Base-by-base conservation (phyloP, 2,888 invertebrate species). In the Hypomecis atomaria region DNA sequence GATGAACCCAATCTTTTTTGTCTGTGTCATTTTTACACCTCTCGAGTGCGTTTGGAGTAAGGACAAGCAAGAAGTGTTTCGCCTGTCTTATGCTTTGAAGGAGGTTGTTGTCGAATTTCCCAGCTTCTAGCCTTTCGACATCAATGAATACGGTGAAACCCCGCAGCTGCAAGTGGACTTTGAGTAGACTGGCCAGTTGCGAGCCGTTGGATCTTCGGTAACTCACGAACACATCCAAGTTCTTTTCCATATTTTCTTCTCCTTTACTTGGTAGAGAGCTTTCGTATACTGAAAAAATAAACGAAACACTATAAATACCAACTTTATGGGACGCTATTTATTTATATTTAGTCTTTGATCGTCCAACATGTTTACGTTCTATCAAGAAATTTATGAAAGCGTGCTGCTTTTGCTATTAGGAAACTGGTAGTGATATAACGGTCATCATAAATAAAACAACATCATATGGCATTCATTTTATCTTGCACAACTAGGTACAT, bases 1-100 rank as follows among this genome's bases (percentile, higher is more conserved):
- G 96, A 90, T 99, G 99, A 65, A 99, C 99, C 99, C 99, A 99
- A 93, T 99, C 99, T 93, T 99, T 99, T 88, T 97, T 96, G 61
- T 99, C 99, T 13, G 91, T 94, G 85, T 99, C 99, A 62, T 96
- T 96, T 74, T 97, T 94, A 87, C 99, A 99, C 78, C 99, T 95
- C 78, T 99, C 99, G 73, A 99, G 93, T 33, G 99, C 98, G 78
- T 97, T 96, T 5, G 98, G 98, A 54, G 99, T 99, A 66, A 99
- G 94, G 56, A 99, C 99, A 69, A 99, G 94, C 72, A 99, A 94
- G 91, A 99, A 99, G 89, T 99, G 97, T 89, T 98, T 98, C 13
- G 99, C 99, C 83, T 98, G 98, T 76, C 97, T 95, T 85, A 99
- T 99, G 90, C 99, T 99, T 89, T 99, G 98, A 70, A 99, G 93